A percentile compares a stretch with the other conserved stretches of the same genome.
Evolutionary conservation across 35 echinoderm and acorn worm species (phyloP).

Genomic region (Diadema setosum): DNA sequence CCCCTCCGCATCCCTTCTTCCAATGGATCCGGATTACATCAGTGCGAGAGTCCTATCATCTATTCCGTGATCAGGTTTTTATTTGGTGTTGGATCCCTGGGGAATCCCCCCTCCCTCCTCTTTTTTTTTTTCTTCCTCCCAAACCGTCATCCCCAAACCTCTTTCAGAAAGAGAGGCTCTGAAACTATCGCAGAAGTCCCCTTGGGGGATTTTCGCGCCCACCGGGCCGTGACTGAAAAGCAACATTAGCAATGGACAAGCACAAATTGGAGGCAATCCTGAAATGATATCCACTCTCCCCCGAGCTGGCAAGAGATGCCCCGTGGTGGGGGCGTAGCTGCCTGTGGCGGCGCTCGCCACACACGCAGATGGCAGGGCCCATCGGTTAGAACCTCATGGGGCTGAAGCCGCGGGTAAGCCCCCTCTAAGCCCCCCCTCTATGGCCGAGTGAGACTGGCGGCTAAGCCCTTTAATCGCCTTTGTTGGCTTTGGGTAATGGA

Average conservation of each 20-base stretch:
- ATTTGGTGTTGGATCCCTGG: background rate
- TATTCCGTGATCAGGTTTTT: no score
- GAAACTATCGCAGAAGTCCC: background rate
- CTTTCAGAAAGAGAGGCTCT: background rate
- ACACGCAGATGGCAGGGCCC: slow-evolving; percentile 12
- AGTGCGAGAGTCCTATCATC: no score
- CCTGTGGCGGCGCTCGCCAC: background rate
- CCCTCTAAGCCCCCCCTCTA: background rate
- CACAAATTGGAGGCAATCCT: background rate
- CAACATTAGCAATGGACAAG: background rate
- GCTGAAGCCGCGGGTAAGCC: background rate
- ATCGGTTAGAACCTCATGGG: background rate
- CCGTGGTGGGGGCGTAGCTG: background rate
- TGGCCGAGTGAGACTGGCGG: background rate
- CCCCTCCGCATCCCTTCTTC: background rate
- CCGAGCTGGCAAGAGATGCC: background rate
- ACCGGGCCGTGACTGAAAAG: background rate
- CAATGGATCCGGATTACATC: no score
- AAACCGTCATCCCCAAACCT: background rate
- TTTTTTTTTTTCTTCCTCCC: no score
- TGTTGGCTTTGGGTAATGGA: slow-evolving; percentile 11
- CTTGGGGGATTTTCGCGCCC: background rate
- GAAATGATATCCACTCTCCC: background rate
- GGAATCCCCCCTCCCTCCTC: background rate
- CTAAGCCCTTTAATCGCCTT: slow-evolving; percentile 1